These are phyloP conservation scores for Monoplex corrugatus DNA, from an alignment of 2,888 invertebrate genomes.

Conservation along the genomic window DNA sequence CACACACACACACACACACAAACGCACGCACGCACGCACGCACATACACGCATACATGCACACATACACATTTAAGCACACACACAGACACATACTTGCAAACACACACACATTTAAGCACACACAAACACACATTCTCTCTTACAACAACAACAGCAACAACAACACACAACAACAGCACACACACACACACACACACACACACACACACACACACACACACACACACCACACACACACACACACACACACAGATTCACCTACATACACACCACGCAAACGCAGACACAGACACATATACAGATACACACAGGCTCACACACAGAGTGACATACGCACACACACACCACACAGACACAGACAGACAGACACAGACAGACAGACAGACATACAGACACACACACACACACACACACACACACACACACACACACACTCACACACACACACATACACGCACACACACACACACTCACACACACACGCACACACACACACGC, in stretches of 20 bases:
- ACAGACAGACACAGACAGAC: not conserved
- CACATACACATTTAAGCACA: not conserved
- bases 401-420: not conserved
- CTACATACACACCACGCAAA: not conserved
- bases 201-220: too few species aligned
- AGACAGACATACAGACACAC: not conserved
- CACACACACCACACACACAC: not conserved
- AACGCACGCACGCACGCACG: conserved; percentile 6
- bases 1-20: conserved; percentile 28
- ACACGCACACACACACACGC: not conserved
- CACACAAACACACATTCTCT: not conserved
- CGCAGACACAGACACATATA: not conserved
- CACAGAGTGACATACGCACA: not conserved
- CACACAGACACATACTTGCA: not conserved
- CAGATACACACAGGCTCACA: not conserved
- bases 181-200: too few species aligned
- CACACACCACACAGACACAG: not conserved
- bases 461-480: not conserved
- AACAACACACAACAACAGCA: not conserved
- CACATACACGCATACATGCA: not conserved
- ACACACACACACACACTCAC: conserved; percentile 13
- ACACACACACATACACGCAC: not conserved
- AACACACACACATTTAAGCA: not conserved
- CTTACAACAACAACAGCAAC: not conserved
- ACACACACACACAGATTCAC: not conserved